phyloP scores from a whole-genome alignment of 2,888 invertebrate species.

The Augochlorella aurata region DNA sequence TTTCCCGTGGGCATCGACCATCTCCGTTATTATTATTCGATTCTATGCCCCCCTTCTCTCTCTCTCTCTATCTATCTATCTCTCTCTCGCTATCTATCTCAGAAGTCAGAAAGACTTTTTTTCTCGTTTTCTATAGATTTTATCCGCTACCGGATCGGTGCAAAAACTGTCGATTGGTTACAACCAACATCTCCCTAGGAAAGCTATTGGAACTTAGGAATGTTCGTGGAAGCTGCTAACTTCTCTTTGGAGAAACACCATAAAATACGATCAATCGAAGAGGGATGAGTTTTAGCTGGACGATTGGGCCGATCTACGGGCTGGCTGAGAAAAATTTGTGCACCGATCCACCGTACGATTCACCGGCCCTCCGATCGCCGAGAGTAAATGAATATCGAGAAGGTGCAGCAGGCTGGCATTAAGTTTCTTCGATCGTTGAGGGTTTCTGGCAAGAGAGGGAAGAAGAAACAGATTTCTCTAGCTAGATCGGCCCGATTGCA shows the following conservation, averaged over 20 bases:
- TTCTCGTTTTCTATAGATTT: background rate
- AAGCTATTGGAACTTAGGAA: background rate
- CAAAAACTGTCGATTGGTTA: background rate
- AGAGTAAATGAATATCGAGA: background rate
- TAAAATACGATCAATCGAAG: background rate
- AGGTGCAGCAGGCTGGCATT: background rate
- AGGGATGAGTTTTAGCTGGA: background rate
- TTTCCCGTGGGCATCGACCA: background rate
- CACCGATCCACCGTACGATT: background rate
- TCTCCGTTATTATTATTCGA: background rate
- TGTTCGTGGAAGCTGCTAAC: too few relatives aligned
- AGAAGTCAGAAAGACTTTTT: background rate
- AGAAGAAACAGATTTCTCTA: slow-evolving; percentile 18
- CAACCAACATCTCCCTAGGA: background rate
- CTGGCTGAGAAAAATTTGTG: background rate
- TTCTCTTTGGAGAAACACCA: background rate
- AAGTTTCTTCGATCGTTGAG: background rate
- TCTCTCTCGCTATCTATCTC: too few relatives aligned
- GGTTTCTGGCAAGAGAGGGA: slow-evolving; percentile 14
- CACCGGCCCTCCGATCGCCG: background rate
- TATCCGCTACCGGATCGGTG: background rate
- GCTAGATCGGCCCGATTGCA: background rate
- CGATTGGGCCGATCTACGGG: too few relatives aligned
- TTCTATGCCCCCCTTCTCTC: background rate
- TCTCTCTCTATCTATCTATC: background rate